phyloP scores from a whole-genome alignment of 2,888 invertebrate genomes.

The Drosophila limbata region DNA sequence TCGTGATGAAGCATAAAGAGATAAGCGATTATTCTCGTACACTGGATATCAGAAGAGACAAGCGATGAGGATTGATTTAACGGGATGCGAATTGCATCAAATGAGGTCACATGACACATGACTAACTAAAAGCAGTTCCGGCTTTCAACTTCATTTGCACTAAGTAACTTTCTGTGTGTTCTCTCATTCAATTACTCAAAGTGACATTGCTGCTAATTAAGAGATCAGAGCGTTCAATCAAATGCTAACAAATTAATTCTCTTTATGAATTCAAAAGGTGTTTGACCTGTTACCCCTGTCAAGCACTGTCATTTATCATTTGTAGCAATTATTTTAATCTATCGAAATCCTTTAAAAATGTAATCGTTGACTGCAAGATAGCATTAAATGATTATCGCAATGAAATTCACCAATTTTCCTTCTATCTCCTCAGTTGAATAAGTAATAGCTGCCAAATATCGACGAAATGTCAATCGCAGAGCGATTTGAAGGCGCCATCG shows the following conservation, averaged over 20 bases:
- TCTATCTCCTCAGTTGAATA: background rate
- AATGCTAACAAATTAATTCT: background rate
- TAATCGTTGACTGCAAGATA: background rate
- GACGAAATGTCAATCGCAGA: constrained; percentile 25
- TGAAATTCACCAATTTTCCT: background rate
- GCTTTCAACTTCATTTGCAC: background rate
- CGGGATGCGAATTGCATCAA: background rate
- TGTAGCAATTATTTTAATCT: background rate
- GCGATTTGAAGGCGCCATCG: constrained; percentile 39
- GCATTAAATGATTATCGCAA: background rate
- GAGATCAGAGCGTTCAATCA: background rate
- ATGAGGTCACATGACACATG: background rate
- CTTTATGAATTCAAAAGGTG: background rate
- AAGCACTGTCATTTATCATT: background rate
- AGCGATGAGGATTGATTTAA: constrained; percentile 20
- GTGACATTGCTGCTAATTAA: background rate
- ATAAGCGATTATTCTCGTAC: constrained; percentile 35
- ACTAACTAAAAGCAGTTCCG: background rate
- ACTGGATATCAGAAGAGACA: constrained; percentile 14
- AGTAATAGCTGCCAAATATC: constrained; percentile 11
- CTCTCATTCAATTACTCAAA: background rate
- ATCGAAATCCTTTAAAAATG: background rate
- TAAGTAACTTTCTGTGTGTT: background rate
- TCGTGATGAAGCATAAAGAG: constrained; percentile 16
- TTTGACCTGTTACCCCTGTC: background rate